phyloP scores from a whole-genome alignment of 1,140 invertebrate genomes.

The Probaryconus sp. region DNA sequence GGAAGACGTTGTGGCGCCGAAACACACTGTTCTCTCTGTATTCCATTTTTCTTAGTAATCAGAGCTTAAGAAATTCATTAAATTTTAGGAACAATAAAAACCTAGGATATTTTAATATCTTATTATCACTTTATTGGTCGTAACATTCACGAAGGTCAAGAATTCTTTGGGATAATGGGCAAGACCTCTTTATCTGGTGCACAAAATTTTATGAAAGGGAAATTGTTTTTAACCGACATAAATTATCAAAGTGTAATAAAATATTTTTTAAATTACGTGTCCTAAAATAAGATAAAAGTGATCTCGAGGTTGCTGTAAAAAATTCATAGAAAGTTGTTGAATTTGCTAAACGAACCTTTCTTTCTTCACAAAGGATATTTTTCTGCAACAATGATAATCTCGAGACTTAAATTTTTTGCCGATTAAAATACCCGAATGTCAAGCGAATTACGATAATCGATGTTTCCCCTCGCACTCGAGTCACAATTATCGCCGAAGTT shows the following conservation, averaged over 20 bases:
- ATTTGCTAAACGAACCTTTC: no score
- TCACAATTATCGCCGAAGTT: conserved; percentile 17
- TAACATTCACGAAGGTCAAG: conserved; percentile 6
- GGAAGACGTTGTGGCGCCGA: conserved; percentile 54
- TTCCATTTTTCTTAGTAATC: conserved; percentile 4
- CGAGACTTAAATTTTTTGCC: no score
- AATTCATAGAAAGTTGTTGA: no score
- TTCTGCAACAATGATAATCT: no score
- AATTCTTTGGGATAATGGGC: conserved; percentile 5
- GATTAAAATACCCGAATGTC: no score
- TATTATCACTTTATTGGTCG: conserved; percentile 12
- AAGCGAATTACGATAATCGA: background rate
- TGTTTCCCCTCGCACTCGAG: background rate
- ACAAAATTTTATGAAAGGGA: no score
- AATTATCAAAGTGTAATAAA: no score
- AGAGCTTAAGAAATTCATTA: conserved; percentile 6
- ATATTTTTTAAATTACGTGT: no score
- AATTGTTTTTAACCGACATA: no score
- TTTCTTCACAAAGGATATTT: no score
- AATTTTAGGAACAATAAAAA: conserved; percentile 8
- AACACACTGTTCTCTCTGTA: background rate
- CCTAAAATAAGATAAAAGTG: no score
- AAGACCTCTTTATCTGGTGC: conserved; percentile 6
- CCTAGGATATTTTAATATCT: conserved; percentile 12
- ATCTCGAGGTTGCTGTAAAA: no score